phyloP scores from a whole-genome alignment of 2,113 vertebrate genomes.

The Tachuris rubrigastra region DNA sequence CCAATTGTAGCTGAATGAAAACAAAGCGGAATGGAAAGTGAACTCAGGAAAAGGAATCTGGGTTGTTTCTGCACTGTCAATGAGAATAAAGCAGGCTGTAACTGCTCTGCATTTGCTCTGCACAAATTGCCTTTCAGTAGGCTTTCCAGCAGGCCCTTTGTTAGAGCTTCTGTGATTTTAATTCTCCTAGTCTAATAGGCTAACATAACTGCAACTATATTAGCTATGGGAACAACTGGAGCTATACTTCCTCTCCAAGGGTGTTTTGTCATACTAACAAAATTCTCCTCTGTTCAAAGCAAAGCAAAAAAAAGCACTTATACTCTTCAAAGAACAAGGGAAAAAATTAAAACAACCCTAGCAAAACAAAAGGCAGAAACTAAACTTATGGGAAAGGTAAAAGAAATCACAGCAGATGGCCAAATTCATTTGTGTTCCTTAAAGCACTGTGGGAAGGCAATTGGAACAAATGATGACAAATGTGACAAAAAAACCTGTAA shows the following conservation, averaged over 20 bases:
- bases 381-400: not conserved
- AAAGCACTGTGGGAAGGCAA: not conserved
- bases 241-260: not conserved
- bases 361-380: not conserved
- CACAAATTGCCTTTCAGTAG: not conserved
- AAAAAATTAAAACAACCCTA: not conserved
- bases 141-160: not conserved
- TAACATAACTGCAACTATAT: not conserved
- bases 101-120: not conserved
- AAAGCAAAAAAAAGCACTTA: not conserved
- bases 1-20: not conserved
- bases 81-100: not conserved
- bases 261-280: not conserved
- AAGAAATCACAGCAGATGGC: not conserved
- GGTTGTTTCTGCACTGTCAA: not conserved
- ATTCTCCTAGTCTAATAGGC: not conserved
- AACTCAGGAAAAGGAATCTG: not conserved
- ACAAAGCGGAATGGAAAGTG: not conserved
- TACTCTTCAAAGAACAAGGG: not conserved
- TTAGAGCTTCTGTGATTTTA: not conserved
- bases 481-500: not conserved
- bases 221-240: not conserved
- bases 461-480: not conserved
- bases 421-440: not conserved
- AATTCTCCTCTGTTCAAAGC: not conserved